Evolutionary conservation across 2,113 vertebrate species (phyloP), one percentile per base, ranked within the genome.

Genomic region (Planiliza haematocheilus): DNA sequence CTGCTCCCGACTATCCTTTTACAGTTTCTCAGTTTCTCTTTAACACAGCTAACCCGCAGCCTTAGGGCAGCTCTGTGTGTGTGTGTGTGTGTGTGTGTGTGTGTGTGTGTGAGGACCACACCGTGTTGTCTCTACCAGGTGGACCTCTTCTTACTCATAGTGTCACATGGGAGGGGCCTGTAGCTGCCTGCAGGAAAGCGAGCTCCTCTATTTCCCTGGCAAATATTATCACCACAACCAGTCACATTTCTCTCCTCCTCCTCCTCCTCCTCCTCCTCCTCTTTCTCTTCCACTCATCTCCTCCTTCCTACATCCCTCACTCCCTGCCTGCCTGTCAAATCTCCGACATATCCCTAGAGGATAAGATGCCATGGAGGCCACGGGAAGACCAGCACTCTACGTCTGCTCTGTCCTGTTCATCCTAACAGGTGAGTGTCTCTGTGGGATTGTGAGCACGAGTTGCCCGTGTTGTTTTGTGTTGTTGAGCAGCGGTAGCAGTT

Each of bases 341-440:
- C 85, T 88, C 63, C 50, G 68, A 74, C 84, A 71, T 63, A 74
- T 83, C 70, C 85, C 83, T 10, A 77, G 82, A 91, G 80, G 83
- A 89, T 86, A 88, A 91, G 88, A 90, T 91, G 90, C 84, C 79
- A 94, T 93, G 93, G 92, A 88, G 88, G 84, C 85, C 86, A 57
- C 67, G 39, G 63, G 85, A 79, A 68, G 78, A 61, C 58, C 65
- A 11, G 51, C 64, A 43, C 83, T 85, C 48, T 83, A 49, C 3
- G 18, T 90, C 53, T 90, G 51, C 70, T 81, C 71, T 17, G 50
- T 85, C 53, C 79, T 88, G 48, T 69, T 90, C 70, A 38, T 88
- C 43, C 49, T 93, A 43, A 72, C 89, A 91, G 94, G 94, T 94
- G 89, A 93, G 93, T 4, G 1, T 4, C 86, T 84, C 38, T 37